phyloP scores from a whole-genome alignment of 1,140 invertebrate genomes.

The Drosophila nannoptera region DNA sequence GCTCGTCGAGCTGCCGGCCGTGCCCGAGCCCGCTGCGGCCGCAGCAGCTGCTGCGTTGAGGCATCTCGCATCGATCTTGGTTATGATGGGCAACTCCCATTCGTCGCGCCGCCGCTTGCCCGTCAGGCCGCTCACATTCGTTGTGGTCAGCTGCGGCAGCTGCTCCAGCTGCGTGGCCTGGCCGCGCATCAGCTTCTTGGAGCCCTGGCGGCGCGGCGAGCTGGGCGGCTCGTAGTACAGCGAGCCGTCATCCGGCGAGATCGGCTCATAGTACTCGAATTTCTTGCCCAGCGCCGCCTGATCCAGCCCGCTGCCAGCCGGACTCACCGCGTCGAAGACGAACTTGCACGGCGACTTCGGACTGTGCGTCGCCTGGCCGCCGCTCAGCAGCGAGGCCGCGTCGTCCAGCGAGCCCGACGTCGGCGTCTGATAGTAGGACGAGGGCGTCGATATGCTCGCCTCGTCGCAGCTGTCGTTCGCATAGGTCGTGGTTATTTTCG shows the following conservation, averaged over 20 bases:
- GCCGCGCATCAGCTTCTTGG: constrained; percentile 55
- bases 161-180: constrained; percentile 38
- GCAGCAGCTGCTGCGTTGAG: constrained; percentile 46
- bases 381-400: constrained; percentile 53
- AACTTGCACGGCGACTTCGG: constrained; percentile 74
- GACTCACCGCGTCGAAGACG: constrained; percentile 77
- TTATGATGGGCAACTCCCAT: constrained; percentile 67
- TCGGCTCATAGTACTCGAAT: constrained; percentile 77
- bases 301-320: constrained; percentile 29
- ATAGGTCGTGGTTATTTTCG: constrained; percentile 76
- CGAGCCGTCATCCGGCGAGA: constrained; percentile 72
- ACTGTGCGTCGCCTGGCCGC: constrained; percentile 55
- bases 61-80: constrained; percentile 61
- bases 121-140: constrained; percentile 12
- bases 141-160: constrained; percentile 52
- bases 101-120: constrained; percentile 61
- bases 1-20: neutral
- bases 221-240: constrained; percentile 63
- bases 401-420: constrained; percentile 69
- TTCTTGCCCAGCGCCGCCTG: constrained; percentile 48
- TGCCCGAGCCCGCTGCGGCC: neutral
- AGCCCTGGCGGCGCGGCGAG: constrained; percentile 62
- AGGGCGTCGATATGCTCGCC: constrained; percentile 62
- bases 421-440: constrained; percentile 73
- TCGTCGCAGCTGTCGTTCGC: constrained; percentile 75